Evolutionary conservation across 2,888 invertebrate species (phyloP).

Genomic region (Sphaerophoria taeniata): DNA sequence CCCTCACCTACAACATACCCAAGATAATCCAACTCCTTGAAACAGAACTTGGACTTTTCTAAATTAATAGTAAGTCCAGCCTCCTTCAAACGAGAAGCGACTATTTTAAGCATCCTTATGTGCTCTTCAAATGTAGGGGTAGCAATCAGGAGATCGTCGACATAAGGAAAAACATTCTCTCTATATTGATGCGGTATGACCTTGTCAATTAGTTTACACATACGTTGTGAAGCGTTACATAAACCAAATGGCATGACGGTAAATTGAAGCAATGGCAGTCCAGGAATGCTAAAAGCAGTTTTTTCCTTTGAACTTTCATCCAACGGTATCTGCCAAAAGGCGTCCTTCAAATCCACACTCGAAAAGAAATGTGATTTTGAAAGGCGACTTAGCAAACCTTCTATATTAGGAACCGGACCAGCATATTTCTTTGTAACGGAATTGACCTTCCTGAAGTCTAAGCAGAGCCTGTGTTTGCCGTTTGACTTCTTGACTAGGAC

Average conservation of each 20-base stretch:
- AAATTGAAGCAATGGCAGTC: background rate
- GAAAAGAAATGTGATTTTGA: conserved; percentile 1
- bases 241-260: background rate
- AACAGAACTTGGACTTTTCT: no score
- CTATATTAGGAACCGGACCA: background rate
- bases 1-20: no score
- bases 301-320: background rate
- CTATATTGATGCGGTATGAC: background rate
- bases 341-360: background rate
- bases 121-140: background rate
- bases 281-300: no score
- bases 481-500: background rate
- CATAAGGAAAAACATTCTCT: conserved; percentile 3
- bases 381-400: conserved; percentile 4
- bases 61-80: no score
- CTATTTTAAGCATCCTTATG: background rate
- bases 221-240: conserved; percentile 8
- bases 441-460: conserved; percentile 13
- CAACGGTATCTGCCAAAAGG: conserved; percentile 15
- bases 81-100: no score
- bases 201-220: conserved; percentile 2
- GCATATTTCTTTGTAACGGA: conserved; percentile 8
- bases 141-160: background rate
- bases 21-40: no score
- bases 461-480: background rate